Evolutionary conservation across 2,888 invertebrate species (phyloP).

Genomic region (Apotomis betuletana): DNA sequence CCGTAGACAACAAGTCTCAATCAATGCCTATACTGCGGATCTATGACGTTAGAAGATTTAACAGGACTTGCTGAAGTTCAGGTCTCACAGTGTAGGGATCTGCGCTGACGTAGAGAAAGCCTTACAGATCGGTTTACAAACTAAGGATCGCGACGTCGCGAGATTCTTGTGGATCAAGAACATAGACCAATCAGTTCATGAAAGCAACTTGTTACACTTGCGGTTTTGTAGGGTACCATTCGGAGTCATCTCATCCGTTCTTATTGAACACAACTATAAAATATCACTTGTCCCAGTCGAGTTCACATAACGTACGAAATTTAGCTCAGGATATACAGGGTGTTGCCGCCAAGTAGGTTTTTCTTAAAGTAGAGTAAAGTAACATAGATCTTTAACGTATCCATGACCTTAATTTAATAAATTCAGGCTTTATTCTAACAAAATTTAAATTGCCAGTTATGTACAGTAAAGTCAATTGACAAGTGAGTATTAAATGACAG

Average conservation of each 20-base stretch:
- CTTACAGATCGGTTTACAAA: slow-evolving; percentile 23
- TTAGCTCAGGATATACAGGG: slow-evolving; percentile 4
- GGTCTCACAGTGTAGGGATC: slow-evolving; percentile 44
- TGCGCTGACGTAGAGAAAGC: slow-evolving; percentile 49
- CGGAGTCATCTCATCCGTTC: not conserved
- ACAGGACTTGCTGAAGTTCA: slow-evolving; percentile 47
- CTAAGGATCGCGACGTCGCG: not conserved
- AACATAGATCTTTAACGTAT: too few relatives aligned
- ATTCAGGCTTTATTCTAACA: too few relatives aligned
- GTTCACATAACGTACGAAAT: not conserved
- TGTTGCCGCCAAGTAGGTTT: too few relatives aligned
- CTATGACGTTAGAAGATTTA: slow-evolving; percentile 47
- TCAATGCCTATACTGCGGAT: slow-evolving; percentile 47
- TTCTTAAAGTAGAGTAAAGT: too few relatives aligned
- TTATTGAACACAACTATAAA: slow-evolving; percentile 23
- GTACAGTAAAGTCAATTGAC: too few relatives aligned
- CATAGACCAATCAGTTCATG: not conserved
- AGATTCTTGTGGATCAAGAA: slow-evolving; percentile 10
- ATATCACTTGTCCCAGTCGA: slow-evolving; percentile 28
- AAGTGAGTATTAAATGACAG: too few relatives aligned
- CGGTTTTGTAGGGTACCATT: slow-evolving; percentile 10
- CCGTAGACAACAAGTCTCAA: slow-evolving; percentile 42
- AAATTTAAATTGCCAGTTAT: too few relatives aligned
- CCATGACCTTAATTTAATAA: too few relatives aligned
- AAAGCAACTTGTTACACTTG: not conserved